Percentiles rank a stretch among this genome's conserved stretches.
phyloP scores from a whole-genome alignment of 2,888 invertebrate species.

The Hirtodrosophila alboralis region DNA sequence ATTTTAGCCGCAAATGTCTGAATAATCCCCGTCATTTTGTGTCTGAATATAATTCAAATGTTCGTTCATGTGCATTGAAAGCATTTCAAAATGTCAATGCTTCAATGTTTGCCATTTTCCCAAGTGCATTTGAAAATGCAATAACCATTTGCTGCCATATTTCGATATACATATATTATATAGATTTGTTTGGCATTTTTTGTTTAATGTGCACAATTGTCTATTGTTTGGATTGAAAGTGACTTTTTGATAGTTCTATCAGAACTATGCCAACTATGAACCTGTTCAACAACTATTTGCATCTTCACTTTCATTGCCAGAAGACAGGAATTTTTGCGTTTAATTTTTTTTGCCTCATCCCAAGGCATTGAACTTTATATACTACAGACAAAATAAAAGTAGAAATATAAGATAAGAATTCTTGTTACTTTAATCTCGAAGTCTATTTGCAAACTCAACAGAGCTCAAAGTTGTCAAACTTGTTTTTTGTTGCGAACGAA shows the following conservation, averaged over 20 bases:
- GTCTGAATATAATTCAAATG: conserved; percentile 49
- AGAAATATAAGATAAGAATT: conserved; percentile 21
- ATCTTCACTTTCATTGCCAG: conserved; percentile 69
- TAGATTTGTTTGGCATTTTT: conserved; percentile 4
- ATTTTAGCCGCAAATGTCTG: conserved; percentile 10
- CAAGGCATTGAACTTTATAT: conserved; percentile 68
- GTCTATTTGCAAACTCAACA: conserved; percentile 47
- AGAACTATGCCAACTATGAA: conserved; percentile 45
- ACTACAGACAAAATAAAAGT: conserved; percentile 21
- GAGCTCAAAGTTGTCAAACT: conserved; percentile 65
- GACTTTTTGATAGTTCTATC: conserved; percentile 1
- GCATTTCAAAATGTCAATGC: conserved; percentile 70
- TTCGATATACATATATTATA: conserved; percentile 10
- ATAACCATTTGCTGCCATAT: conserved; percentile 29
- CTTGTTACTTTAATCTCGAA: conserved; percentile 40
- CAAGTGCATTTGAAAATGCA: conserved; percentile 28
- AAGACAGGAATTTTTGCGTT: conserved; percentile 7
- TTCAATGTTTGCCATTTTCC: conserved; percentile 45
- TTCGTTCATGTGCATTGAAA: conserved; percentile 57
- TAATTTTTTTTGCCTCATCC: background rate
- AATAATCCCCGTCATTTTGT: conserved; percentile 6
- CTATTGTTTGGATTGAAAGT: background rate
- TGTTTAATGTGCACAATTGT: background rate
- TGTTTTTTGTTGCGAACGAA: conserved; percentile 71
- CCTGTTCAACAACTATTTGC: conserved; percentile 63